These are phyloP conservation scores for Trilocha varians DNA, from an alignment of 2,888 invertebrate species.

Conservation along the genomic window DNA sequence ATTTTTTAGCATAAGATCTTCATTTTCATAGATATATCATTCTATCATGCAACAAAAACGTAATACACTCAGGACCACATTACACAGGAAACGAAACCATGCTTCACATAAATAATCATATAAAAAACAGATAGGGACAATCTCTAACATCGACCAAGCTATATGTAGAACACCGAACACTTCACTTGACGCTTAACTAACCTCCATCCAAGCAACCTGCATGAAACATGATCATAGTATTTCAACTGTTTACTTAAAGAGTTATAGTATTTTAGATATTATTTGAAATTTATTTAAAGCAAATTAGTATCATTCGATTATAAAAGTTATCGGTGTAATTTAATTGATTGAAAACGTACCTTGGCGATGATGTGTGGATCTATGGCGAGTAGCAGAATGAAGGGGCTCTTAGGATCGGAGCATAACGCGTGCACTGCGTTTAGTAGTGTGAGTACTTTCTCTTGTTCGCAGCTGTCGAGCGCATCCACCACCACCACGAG, in stretches of 20 bases:
- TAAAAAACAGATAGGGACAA: slow-evolving; percentile 10
- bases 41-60: neutral
- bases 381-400: slow-evolving; percentile 95
- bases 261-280: neutral
- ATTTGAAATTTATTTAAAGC: neutral
- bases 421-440: slow-evolving; percentile 97
- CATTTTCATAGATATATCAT: neutral
- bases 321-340: neutral
- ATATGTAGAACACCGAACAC: slow-evolving; percentile 36
- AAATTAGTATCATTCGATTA: slow-evolving; percentile 12
- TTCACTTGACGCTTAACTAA: slow-evolving; percentile 51
- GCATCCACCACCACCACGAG: slow-evolving; percentile 97
- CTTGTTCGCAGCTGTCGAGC: slow-evolving; percentile 97
- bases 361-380: slow-evolving; percentile 99
- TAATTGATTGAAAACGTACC: slow-evolving; percentile 56
- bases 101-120: slow-evolving; percentile 8
- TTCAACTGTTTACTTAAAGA: neutral
- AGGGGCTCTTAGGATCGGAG: slow-evolving; percentile 94
- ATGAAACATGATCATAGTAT: slow-evolving; percentile 38
- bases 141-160: slow-evolving; percentile 10
- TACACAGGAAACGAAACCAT: slow-evolving; percentile 3
- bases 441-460: slow-evolving; percentile 91
- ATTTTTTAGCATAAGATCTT: neutral
- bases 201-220: slow-evolving; percentile 79
- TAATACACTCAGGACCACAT: neutral